Evolutionary conservation across 2,113 vertebrate species (phyloP).

Genomic region (Xiphias gladius): DNA sequence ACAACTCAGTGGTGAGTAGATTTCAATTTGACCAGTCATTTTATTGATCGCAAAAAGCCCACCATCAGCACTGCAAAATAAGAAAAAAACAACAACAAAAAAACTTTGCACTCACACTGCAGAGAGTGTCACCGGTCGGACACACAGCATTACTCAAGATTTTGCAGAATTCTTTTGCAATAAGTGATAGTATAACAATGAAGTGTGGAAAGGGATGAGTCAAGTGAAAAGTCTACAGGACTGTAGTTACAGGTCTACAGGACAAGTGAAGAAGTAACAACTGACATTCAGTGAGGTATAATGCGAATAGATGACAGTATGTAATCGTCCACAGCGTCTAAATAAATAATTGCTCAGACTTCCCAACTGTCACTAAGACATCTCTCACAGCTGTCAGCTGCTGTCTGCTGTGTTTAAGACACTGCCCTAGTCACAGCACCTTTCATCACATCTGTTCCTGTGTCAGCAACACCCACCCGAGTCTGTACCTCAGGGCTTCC

Average conservation of each 20-base stretch:
- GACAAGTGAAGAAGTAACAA: neutral
- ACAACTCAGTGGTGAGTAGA: neutral
- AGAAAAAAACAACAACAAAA: neutral
- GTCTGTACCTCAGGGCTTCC: slow-evolving; percentile 4
- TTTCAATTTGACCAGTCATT: neutral
- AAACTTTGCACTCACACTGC: neutral
- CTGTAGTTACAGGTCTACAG: too few relatives aligned
- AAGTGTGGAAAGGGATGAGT: neutral
- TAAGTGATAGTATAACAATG: neutral
- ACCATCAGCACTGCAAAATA: neutral
- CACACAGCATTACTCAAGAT: neutral
- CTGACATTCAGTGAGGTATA: neutral
- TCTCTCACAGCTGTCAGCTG: slow-evolving; percentile 36
- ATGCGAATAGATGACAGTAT: neutral
- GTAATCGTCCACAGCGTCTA: neutral
- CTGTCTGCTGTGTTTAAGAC: slow-evolving; percentile 2
- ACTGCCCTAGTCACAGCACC: neutral
- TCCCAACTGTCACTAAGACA: neutral
- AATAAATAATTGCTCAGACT: slow-evolving; percentile 4
- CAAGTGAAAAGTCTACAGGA: neutral
- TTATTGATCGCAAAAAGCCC: neutral
- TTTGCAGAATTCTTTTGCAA: neutral
- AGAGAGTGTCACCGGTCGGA: neutral
- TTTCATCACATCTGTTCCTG: slow-evolving; percentile 15
- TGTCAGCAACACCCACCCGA: slow-evolving; percentile 23